Conservation (phyloP, 2,888 invertebrate species). For the Scaptomyza cyrtandrae region DNA sequence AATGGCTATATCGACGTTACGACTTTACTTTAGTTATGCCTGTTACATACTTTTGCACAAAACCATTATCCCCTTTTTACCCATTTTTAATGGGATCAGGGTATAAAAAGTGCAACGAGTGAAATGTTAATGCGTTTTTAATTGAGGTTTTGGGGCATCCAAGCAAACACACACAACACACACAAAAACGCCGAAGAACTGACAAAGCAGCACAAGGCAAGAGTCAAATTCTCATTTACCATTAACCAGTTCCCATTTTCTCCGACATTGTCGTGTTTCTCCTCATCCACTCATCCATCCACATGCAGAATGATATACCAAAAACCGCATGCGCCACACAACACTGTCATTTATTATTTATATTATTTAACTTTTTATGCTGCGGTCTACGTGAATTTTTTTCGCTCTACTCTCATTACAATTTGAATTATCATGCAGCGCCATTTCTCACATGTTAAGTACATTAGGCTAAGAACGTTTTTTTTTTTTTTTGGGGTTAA, state of each 20-base stretch:
- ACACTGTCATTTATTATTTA: conserved; percentile 78
- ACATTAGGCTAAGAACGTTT: conserved; percentile 40
- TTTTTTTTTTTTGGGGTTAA: conserved; percentile 46
- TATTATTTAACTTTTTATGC: conserved; percentile 69
- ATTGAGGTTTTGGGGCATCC: conserved; percentile 81
- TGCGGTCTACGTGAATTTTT: conserved; percentile 6
- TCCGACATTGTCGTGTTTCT: conserved; percentile 13
- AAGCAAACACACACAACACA: conserved; percentile 56
- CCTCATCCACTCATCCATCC: conserved; percentile 10
- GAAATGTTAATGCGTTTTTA: conserved; percentile 83
- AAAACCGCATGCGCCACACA: conserved; percentile 62
- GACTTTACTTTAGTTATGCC: too few relatives aligned
- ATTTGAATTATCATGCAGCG: conserved; percentile 74
- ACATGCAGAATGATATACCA: conserved; percentile 28
- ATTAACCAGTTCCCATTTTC: conserved; percentile 21
- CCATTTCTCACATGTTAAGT: conserved; percentile 59
- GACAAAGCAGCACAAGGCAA: conserved; percentile 29
- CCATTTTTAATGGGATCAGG: too few relatives aligned
- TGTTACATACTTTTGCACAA: too few relatives aligned
- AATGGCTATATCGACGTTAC: too few relatives aligned
- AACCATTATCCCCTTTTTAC: too few relatives aligned
- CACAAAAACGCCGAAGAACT: conserved; percentile 16
- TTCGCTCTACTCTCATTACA: conserved; percentile 57
- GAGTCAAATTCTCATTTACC: conserved; percentile 27
- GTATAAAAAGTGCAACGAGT: conserved; percentile 74